phyloP scores from a whole-genome alignment of 2,113 vertebrate species.

The Periophthalmodon schlosseri region DNA sequence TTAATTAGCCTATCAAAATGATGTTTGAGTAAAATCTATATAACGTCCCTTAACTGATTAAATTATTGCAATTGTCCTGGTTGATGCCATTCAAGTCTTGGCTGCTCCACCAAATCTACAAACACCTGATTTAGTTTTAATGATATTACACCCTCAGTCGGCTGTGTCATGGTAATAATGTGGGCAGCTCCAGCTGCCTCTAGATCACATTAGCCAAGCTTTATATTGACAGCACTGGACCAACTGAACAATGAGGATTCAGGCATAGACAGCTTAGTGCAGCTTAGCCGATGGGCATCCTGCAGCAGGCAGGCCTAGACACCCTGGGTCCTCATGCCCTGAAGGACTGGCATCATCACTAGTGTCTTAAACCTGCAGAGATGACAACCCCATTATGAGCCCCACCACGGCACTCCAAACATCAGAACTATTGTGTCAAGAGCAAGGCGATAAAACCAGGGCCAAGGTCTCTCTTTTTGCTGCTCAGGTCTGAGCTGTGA shows the following conservation, averaged over 20 bases:
- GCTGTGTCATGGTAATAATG: slow-evolving; percentile 85
- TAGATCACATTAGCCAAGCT: slow-evolving; percentile 84
- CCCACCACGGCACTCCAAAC: slow-evolving; percentile 57
- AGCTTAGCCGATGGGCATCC: slow-evolving; percentile 75
- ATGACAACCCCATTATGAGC: slow-evolving; percentile 59
- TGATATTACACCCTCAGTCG: slow-evolving; percentile 82
- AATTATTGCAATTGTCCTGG: slow-evolving; percentile 76
- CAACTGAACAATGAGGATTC: slow-evolving; percentile 76
- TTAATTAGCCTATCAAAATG: slow-evolving; percentile 69
- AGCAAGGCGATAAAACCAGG: slow-evolving; percentile 71
- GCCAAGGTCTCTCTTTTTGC: slow-evolving; percentile 71
- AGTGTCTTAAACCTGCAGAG: slow-evolving; percentile 62
- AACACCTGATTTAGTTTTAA: slow-evolving; percentile 87
- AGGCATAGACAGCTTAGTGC: slow-evolving; percentile 75
- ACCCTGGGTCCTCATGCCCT: slow-evolving; percentile 77
- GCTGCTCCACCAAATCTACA: slow-evolving; percentile 78
- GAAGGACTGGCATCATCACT: slow-evolving; percentile 79
- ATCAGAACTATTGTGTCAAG: slow-evolving; percentile 64
- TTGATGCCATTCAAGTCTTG: slow-evolving; percentile 75
- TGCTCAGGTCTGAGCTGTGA: slow-evolving; percentile 39
- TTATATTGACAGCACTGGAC: slow-evolving; percentile 81
- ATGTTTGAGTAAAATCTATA: slow-evolving; percentile 76
- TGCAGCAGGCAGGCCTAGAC: slow-evolving; percentile 74
- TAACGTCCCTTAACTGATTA: slow-evolving; percentile 75
- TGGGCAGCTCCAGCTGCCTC: slow-evolving; percentile 82